Evolutionary conservation across 2,888 invertebrate species (phyloP).

Genomic region (Flexamia atlantica): DNA sequence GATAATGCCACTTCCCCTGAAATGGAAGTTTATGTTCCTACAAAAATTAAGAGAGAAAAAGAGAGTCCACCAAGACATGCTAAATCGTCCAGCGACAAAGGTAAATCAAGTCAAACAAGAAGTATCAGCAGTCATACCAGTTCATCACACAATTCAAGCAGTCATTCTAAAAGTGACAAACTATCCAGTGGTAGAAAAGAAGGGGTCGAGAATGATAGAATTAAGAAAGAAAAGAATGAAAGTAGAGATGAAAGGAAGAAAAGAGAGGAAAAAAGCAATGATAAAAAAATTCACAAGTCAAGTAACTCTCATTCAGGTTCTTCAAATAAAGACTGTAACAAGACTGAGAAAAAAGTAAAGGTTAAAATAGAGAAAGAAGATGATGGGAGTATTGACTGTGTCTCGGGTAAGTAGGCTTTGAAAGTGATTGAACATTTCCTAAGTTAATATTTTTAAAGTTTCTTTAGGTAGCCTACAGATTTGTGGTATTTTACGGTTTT

Average conservation of each 20-base stretch:
- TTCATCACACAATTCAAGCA: slow-evolving; percentile 40
- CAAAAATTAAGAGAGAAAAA: slow-evolving; percentile 63
- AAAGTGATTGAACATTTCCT: no score
- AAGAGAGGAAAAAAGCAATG: slow-evolving; percentile 72
- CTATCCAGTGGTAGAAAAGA: slow-evolving; percentile 63
- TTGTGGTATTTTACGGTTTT: no score
- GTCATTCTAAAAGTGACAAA: not conserved
- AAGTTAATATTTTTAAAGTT: no score
- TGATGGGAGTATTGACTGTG: slow-evolving; percentile 68
- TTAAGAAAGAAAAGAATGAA: slow-evolving; percentile 68
- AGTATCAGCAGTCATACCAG: slow-evolving; percentile 42
- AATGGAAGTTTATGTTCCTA: slow-evolving; percentile 36
- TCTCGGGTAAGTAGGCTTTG: slow-evolving; percentile 65
- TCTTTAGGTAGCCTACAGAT: no score
- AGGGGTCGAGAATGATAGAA: slow-evolving; percentile 66
- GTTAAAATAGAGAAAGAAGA: slow-evolving; percentile 72
- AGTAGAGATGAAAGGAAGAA: slow-evolving; percentile 69
- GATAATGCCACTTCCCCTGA: slow-evolving; percentile 54
- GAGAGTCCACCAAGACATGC: slow-evolving; percentile 29
- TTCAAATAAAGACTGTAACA: not conserved
- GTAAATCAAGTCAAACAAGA: slow-evolving; percentile 64
- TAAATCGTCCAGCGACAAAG: slow-evolving; percentile 60
- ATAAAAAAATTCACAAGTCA: slow-evolving; percentile 73
- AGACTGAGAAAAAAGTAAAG: slow-evolving; percentile 37
- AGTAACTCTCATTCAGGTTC: slow-evolving; percentile 10